Conservation (phyloP, 2,888 invertebrate species). For the Mesochorus sp. region DNA sequence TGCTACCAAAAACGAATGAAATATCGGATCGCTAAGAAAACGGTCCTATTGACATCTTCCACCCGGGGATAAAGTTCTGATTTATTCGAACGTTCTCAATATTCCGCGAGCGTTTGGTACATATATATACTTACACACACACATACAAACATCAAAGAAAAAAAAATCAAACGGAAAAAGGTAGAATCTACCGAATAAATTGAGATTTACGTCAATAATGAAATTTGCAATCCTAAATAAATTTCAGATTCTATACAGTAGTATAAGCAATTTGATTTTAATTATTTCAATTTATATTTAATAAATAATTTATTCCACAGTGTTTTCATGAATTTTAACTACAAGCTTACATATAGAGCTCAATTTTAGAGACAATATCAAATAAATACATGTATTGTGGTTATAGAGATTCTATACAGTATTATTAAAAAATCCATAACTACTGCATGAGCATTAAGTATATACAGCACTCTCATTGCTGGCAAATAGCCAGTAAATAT, state of each 20-base stretch:
- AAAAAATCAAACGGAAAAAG: constrained; percentile 20
- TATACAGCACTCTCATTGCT: constrained; percentile 1
- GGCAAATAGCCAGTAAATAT: neutral
- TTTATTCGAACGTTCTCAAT: constrained; percentile 65
- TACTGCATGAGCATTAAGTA: neutral
- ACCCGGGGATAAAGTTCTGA: constrained; percentile 66
- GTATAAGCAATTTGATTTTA: neutral
- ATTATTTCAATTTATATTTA: neutral
- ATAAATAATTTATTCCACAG: neutral
- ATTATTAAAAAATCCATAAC: neutral
- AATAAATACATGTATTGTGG: neutral
- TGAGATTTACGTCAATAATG: constrained; percentile 1
- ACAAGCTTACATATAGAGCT: neutral
- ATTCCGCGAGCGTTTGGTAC: constrained; percentile 26
- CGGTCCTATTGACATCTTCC: constrained; percentile 68
- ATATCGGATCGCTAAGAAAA: constrained; percentile 64
- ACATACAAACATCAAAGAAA: constrained; percentile 15
- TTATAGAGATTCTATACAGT: neutral
- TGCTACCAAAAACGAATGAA: constrained; percentile 54
- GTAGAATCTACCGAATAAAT: constrained; percentile 24
- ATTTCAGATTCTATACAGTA: neutral
- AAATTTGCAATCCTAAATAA: neutral
- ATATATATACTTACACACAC: neutral
- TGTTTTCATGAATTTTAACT: neutral
- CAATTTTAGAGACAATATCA: neutral